Percentiles rank a stretch among this genome's conserved stretches.
These are phyloP conservation scores for Drosophila triauraria DNA, from an alignment of 1,140 invertebrate genomes.

Conservation along the genomic window DNA sequence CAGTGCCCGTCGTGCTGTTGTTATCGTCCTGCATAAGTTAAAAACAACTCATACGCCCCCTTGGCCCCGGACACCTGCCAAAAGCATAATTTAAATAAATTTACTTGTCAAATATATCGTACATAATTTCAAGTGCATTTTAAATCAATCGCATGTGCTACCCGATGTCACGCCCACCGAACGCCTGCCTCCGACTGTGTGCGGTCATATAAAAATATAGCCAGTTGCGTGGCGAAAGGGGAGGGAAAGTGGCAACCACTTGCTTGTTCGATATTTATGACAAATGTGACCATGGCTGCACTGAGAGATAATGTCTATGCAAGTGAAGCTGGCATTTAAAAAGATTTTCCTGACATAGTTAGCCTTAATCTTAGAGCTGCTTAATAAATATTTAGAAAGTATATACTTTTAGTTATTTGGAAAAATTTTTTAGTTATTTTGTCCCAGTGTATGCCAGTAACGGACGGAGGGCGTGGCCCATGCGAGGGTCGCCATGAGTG, in stretches of 20 bases:
- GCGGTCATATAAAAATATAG: constrained; percentile 33
- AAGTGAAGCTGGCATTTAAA: not conserved
- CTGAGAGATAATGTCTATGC: not conserved
- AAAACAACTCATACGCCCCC: constrained; percentile 64
- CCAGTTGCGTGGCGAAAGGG: not conserved
- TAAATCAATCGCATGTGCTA: constrained; percentile 70
- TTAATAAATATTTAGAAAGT: not conserved
- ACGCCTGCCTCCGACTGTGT: constrained; percentile 1
- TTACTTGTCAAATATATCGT: constrained; percentile 56
- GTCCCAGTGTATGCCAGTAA: not conserved
- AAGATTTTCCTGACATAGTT: not conserved
- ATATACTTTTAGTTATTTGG: not conserved
- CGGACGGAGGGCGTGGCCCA: constrained; percentile 1
- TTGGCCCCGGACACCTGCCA: constrained; percentile 62
- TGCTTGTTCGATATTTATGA: constrained; percentile 77
- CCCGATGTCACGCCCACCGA: constrained; percentile 26
- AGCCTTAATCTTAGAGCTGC: no score
- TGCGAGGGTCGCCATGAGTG: constrained; percentile 47
- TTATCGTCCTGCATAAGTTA: constrained; percentile 60
- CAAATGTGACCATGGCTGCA: constrained; percentile 59
- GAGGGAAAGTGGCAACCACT: constrained; percentile 28
- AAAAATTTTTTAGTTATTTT: not conserved
- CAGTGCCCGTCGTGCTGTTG: constrained; percentile 29
- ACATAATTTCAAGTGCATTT: constrained; percentile 73
- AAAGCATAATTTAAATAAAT: constrained; percentile 69